Evolutionary conservation across 1,140 invertebrate genomes (phyloP), one percentile per base, ranked within the genome.

Genomic region (Drosophila tani): DNA sequence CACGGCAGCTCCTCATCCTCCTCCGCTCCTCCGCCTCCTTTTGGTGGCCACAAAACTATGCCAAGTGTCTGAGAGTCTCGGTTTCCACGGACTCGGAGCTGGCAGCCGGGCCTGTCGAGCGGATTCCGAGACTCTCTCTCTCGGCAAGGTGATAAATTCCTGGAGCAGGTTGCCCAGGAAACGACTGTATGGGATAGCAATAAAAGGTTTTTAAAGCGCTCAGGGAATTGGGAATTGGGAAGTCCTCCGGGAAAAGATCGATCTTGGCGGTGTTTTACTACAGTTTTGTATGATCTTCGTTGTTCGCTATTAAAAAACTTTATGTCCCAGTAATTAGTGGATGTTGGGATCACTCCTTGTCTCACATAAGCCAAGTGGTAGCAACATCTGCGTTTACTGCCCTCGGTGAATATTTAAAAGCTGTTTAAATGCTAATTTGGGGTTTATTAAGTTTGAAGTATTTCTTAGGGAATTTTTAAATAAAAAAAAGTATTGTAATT

Each of bases 1-100:
- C n/a, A 9, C 19, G 14, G 12, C 29, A 7, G 6, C 32, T 0
- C 19, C 17, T 9, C 27, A 29, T 29, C 27, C 35, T 11, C 14
- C n/a, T 3, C 24, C 29, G 40, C 11, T 29, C 27, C 35, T 11
- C 14, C n/a, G 1, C 24, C 29, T 56, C 11, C 32, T 21, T 55
- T 55, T 55, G 32, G 64, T 67, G 66, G 57, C 81, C 84, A 55
- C 84, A 84, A 81, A 87, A 88, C 84, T 88, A 88, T 88, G 84
- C 84, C 85, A 88, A 88, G 84, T 88, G 85, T 88, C 81, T 90
- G 85, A 17, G 78, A 75, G 60, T 57, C 58, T 64, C 38, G 56
- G 66, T 35, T 55, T 70, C 17, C 32, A 55, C 38, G 29, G n/a
- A 38, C 51, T 55, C 32, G 7, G 51, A 5, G 50, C 50, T 53